phyloP scores from a whole-genome alignment of 2,888 invertebrate genomes.

The Papilio elwesi region DNA sequence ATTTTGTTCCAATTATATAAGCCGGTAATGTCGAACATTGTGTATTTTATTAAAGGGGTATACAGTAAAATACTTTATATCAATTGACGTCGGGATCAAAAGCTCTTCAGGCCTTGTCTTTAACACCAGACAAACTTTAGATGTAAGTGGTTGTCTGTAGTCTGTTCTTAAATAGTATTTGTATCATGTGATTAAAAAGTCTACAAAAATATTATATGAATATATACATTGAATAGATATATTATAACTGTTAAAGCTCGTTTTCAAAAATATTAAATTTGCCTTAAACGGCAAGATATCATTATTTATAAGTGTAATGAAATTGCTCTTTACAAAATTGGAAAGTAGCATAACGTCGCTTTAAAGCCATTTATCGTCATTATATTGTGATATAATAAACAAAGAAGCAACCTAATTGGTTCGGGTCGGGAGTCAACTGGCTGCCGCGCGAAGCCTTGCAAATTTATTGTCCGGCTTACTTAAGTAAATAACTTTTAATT shows the following conservation, averaged over 20 bases:
- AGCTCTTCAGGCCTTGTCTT: too few species aligned
- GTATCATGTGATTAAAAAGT: too few species aligned
- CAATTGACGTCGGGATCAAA: too few species aligned
- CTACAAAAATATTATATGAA: too few species aligned
- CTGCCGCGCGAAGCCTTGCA: constrained; percentile 61
- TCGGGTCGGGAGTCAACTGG: constrained; percentile 54
- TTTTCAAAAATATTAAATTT: not conserved
- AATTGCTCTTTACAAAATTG: constrained; percentile 28
- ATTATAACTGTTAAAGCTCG: not conserved
- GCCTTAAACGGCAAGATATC: not conserved
- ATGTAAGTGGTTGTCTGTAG: too few species aligned
- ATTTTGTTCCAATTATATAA: not conserved
- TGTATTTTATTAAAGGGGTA: too few species aligned
- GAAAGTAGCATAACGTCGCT: constrained; percentile 39
- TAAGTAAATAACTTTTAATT: constrained; percentile 63
- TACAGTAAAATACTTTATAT: too few species aligned
- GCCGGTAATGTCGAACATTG: not conserved
- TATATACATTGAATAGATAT: not conserved
- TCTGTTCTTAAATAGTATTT: too few species aligned
- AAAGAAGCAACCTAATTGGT: constrained; percentile 78
- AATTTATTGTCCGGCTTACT: constrained; percentile 66
- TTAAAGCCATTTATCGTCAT: constrained; percentile 56
- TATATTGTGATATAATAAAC: constrained; percentile 68
- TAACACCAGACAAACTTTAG: too few species aligned
- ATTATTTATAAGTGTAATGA: constrained; percentile 15